Evolutionary conservation across 2,797 vertebrate species (phyloP), one percentile per base, ranked within the genome.

Genomic region (Mionectes olivaceus): DNA sequence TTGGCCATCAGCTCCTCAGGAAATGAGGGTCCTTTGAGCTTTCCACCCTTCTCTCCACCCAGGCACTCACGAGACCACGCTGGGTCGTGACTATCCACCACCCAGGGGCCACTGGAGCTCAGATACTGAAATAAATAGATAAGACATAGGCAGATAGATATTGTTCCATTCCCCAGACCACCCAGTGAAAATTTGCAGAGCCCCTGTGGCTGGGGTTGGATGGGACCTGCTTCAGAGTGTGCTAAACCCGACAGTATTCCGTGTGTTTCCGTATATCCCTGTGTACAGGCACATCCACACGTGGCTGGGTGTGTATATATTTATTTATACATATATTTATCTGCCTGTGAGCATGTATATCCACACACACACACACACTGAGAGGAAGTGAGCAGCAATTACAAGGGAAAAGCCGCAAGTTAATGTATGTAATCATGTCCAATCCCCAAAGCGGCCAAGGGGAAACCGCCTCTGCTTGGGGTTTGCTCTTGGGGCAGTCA

Each of bases 341-440:
- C 35, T 33, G 32, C 23, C 7, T 47, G 27, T 49, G 64, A 71
- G 41, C 4, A 19, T 37, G 10, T 32, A 32, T 46, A 90, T 73
- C 83, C 35, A 35, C 35, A 35, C 35, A 35, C 92, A 77, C 79
- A 89, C 13, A 43, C 35, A 77, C 49, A 67, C 70, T 90, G 83
- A 61, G 7, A 39, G 89, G 73, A 70, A 21, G 35, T 8, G 91
- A 85, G 91, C 57, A 82, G 89, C 83, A 93, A 92, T 94, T 81
- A 83, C 89, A 64, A 68, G 53, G 70, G 92, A 80, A 93, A 94
- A 94, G 49, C 94, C 94, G 75, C 90, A 83, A 91, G 91, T 52
- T 80, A 75, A 93, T 70, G 77, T 84, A 68, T 83, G 33, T 93
- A 93, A 95, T 96, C 88, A 86, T 50, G 56, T 86, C 90, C 80